Evolutionary conservation across 2,797 vertebrate genomes (phyloP), one percentile per base, ranked within the genome.

Genomic region (Thalassophryne amazonica): DNA sequence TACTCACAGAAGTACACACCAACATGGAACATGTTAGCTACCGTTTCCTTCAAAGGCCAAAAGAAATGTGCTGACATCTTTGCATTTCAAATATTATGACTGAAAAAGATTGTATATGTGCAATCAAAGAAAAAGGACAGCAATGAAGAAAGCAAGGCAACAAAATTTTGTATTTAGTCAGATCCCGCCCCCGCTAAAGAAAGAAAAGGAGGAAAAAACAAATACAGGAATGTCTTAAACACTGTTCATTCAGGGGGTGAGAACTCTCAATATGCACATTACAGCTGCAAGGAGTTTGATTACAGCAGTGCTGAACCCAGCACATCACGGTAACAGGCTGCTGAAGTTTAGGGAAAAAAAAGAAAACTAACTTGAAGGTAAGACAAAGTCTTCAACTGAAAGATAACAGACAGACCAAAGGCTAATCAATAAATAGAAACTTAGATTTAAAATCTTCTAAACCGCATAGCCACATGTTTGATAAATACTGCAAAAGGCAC

Each of bases 401-500:
- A n/a, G n/a, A n/a, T n/a, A n/a, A 28, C 29, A 47, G 12, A 47
- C 9, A 39, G 3, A 42, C 3, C 12, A 11, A 27, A 45, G 23
- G 21, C 10, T 19, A 2, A 4, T 6, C n/a, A 3, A 37, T 33
- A 24, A 51, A 42, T 4, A 42, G 3, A 45, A 30, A 35, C 31
- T 18, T 0, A 15, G 5, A 37, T 19, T 29, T 43, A 5, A 39
- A 53, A 24, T 25, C 19, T 22, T 22, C 5, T 14, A 7, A 43
- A 33, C 18, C 4, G 22, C 25, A 47, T 35, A 23, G 0, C 39
- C 3, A 12, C 17, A 23, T 24, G 22, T n/a, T 14, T 13, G 4
- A 30, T 12, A 21, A 28, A 41, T 1, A 31, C 2, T 27, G 21
- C 34, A 46, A 10, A 85, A 86, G 79, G 82, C 85, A 85, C 76